phyloP scores from a whole-genome alignment of 2,888 invertebrate genomes.

The Argynnis bischoffii region DNA sequence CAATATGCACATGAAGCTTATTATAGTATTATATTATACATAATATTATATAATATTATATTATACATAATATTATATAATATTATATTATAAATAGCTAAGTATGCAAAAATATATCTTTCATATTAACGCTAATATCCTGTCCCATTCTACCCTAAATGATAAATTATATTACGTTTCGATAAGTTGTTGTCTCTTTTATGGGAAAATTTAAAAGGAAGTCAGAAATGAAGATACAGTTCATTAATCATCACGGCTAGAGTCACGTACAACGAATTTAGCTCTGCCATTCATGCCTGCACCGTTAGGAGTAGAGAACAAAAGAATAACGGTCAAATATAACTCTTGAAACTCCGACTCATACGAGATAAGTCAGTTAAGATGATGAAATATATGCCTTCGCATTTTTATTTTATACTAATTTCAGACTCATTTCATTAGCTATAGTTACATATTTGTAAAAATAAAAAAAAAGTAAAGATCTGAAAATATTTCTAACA shows the following conservation, averaged over 20 bases:
- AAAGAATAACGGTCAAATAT: conserved; percentile 38
- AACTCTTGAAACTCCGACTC: conserved; percentile 21
- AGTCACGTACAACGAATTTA: conserved; percentile 36
- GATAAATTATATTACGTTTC: conserved; percentile 29
- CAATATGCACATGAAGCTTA: too few species aligned
- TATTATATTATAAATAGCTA: too few species aligned
- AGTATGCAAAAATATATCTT: background rate
- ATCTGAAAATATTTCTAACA: background rate
- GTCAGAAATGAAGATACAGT: conserved; percentile 32
- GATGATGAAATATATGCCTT: background rate
- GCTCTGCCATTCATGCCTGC: conserved; percentile 32
- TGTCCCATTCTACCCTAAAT: conserved; percentile 6
- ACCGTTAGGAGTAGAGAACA: conserved; percentile 36
- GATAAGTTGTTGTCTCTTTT: conserved; percentile 30
- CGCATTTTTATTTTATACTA: background rate
- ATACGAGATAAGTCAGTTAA: conserved; percentile 24
- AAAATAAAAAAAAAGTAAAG: background rate
- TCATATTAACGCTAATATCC: conserved; percentile 4
- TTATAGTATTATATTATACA: too few species aligned
- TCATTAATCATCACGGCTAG: conserved; percentile 40
- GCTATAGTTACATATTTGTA: too few species aligned
- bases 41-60: too few species aligned
- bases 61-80: too few species aligned
- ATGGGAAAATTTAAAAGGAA: conserved; percentile 30
- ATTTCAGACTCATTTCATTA: background rate